Percentiles rank a stretch among this genome's conserved stretches.
Evolutionary conservation across 2,888 invertebrate species (phyloP).

Genomic region (Xestia xanthographa): DNA sequence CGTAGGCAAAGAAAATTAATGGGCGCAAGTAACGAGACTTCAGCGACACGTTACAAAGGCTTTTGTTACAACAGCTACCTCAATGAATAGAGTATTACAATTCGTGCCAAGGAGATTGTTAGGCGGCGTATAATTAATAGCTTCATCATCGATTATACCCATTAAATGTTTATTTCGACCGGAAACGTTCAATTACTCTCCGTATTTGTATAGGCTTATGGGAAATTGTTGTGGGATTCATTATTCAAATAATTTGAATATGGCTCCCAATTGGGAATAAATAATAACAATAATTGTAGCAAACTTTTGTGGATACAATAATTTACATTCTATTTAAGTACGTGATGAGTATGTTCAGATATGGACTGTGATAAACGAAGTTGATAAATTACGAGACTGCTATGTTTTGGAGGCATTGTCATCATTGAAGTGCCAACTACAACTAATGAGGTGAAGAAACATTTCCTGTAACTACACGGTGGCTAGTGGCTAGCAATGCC

Average conservation of each 20-base stretch:
- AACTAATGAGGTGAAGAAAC: not conserved
- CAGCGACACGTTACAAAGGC: slow-evolving; percentile 55
- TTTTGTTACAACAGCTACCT: slow-evolving; percentile 44
- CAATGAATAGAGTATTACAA: slow-evolving; percentile 50
- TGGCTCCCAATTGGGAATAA: slow-evolving; percentile 27
- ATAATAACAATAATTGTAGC: slow-evolving; percentile 21
- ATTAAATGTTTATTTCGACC: slow-evolving; percentile 51
- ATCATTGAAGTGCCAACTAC: slow-evolving; percentile 6
- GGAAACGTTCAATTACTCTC: slow-evolving; percentile 56
- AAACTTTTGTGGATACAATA: slow-evolving; percentile 15
- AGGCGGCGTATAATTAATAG: slow-evolving; percentile 61
- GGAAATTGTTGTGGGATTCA: slow-evolving; percentile 35
- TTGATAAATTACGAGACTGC: not conserved
- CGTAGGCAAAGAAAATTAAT: slow-evolving; percentile 69
- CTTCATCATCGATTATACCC: slow-evolving; percentile 56
- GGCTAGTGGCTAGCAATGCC: slow-evolving; percentile 1
- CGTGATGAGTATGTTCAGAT: not conserved
- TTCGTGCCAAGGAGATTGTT: slow-evolving; percentile 52
- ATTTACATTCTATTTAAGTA: slow-evolving; percentile 17
- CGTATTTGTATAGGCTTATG: slow-evolving; percentile 50
- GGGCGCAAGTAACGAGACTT: slow-evolving; percentile 60
- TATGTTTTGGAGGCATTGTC: slow-evolving; percentile 1
- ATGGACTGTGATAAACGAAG: not conserved
- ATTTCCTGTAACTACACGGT: slow-evolving; percentile 7
- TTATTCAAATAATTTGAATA: slow-evolving; percentile 27